phyloP scores from a whole-genome alignment of 2,113 vertebrate species.

The Leptodactylus fuscus region DNA sequence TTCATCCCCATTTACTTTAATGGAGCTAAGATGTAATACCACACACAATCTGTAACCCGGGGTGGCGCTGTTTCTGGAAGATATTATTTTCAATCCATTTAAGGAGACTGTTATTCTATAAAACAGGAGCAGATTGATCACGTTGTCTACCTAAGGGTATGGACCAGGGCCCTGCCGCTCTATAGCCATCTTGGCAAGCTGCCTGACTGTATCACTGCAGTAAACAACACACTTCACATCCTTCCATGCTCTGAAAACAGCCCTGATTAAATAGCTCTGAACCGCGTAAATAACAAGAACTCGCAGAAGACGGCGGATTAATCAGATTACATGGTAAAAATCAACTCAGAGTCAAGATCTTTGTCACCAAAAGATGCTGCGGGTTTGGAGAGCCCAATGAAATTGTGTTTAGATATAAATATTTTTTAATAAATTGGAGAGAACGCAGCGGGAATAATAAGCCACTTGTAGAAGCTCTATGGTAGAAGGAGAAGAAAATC shows the following conservation, averaged over 20 bases:
- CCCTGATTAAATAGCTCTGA: neutral
- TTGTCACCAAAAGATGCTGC: neutral
- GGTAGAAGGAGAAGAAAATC: neutral
- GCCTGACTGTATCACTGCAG: neutral
- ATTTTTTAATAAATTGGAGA: neutral
- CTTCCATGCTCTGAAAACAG: neutral
- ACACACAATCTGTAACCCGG: too few relatives aligned
- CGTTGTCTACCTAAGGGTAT: neutral
- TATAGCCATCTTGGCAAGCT: neutral
- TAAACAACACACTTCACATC: neutral
- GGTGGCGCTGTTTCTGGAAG: too few relatives aligned
- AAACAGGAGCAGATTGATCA: too few relatives aligned
- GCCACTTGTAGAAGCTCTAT: neutral
- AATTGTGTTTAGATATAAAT: conserved; percentile 1
- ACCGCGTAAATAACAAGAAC: neutral
- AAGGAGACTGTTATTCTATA: too few relatives aligned
- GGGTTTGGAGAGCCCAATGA: neutral
- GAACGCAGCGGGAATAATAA: neutral
- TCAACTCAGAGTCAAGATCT: conserved; percentile 3
- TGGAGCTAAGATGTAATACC: too few relatives aligned
- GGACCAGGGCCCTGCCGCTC: neutral
- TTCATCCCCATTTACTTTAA: too few relatives aligned
- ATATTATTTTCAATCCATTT: too few relatives aligned
- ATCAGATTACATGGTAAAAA: conserved; percentile 15
- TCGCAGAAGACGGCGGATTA: conserved; percentile 7